These are phyloP conservation scores for Styela clava DNA, from an alignment of 23 tunicate genomes.

Conservation along the genomic window DNA sequence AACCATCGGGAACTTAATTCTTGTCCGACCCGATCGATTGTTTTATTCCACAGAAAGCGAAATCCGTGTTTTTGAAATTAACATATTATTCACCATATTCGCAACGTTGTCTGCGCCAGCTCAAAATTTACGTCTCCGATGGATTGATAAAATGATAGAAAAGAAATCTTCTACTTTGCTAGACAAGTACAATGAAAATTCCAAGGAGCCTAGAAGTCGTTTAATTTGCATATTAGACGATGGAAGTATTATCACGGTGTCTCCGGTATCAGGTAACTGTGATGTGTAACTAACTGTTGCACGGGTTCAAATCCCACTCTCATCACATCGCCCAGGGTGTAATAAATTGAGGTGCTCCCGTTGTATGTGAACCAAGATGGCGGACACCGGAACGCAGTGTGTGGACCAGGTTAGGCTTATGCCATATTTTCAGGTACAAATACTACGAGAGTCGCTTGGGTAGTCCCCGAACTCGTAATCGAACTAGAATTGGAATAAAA, in stretches of 20 bases:
- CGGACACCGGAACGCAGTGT: too few species aligned
- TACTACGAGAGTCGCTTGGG: too few species aligned
- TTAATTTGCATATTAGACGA: constrained; percentile 54
- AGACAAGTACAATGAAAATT: neutral
- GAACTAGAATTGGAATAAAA: too few species aligned
- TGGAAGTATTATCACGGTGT: constrained; percentile 43
- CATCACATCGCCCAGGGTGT: too few species aligned
- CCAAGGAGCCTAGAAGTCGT: neutral
- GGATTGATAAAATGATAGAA: neutral
- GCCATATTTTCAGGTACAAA: too few species aligned
- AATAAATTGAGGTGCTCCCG: too few species aligned
- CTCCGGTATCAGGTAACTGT: constrained; percentile 49
- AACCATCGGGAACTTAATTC: constrained; percentile 17
- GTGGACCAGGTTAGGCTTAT: too few species aligned
- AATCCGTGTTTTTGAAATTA: constrained; percentile 50
- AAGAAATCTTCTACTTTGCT: neutral
- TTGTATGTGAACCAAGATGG: too few species aligned
- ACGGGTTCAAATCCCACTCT: too few species aligned
- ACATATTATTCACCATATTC: constrained; percentile 41
- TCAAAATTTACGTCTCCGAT: neutral
- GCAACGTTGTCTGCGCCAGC: constrained; percentile 36
- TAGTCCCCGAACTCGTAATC: too few species aligned
- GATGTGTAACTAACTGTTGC: neutral
- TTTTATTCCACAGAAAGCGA: constrained; percentile 43
- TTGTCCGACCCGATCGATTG: constrained; percentile 35